A percentile compares a stretch with the other conserved stretches of the same genome.
Evolutionary conservation across 1,140 invertebrate genomes (phyloP).

Genomic region (Parasteatoda tepidariorum): DNA sequence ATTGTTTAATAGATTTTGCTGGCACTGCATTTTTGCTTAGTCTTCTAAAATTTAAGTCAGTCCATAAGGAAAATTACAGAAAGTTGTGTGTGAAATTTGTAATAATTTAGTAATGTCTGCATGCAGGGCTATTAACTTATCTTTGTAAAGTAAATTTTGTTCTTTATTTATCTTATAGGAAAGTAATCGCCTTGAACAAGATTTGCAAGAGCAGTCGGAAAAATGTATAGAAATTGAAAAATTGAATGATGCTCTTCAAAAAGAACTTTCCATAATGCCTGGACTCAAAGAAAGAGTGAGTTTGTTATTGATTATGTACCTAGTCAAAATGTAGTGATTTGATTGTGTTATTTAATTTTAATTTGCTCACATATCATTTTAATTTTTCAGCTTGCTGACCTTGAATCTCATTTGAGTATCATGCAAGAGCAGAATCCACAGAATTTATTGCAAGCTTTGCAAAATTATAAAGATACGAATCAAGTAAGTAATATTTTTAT

Average conservation of each 20-base stretch:
- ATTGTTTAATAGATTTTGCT: too few species aligned
- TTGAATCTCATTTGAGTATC: conserved; percentile 65
- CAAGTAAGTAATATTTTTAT: conserved; percentile 61
- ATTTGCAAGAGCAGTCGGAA: conserved; percentile 75
- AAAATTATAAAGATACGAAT: conserved; percentile 76
- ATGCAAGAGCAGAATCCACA: conserved; percentile 66
- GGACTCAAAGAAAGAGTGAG: conserved; percentile 72
- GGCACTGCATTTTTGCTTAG: too few species aligned
- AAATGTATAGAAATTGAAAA: conserved; percentile 71
- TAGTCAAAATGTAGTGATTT: conserved; percentile 23
- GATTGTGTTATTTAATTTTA: neutral
- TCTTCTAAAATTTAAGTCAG: too few species aligned
- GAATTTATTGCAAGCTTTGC: conserved; percentile 71
- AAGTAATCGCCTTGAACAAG: conserved; percentile 74
- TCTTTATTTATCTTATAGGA: conserved; percentile 68
- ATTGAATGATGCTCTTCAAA: conserved; percentile 68
- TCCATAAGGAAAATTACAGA: too few species aligned
- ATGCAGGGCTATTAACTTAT: too few species aligned
- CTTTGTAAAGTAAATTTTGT: too few species aligned
- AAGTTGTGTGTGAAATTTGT: too few species aligned
- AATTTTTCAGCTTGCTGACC: conserved; percentile 65
- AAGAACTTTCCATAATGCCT: conserved; percentile 70
- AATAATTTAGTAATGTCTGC: too few species aligned
- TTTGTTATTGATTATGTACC: neutral
- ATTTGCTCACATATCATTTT: conserved; percentile 22